phyloP scores from a whole-genome alignment of 2,113 vertebrate genomes.

The Abramis brama region DNA sequence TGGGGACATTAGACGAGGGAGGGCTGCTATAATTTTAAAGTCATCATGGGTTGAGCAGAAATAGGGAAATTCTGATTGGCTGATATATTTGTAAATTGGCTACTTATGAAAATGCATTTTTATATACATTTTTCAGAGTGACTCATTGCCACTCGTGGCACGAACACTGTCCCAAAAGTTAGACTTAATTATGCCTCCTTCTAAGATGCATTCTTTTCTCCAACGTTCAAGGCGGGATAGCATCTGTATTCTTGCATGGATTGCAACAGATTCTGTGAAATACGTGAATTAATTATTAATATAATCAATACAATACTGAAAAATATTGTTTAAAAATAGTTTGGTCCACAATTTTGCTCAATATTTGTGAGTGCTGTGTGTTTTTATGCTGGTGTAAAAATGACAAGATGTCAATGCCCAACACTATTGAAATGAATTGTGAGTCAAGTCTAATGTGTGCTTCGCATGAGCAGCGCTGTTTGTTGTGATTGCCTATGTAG shows the following conservation, averaged over 20 bases:
- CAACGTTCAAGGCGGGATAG: not conserved
- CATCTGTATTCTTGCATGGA: not conserved
- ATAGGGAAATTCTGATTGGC: not conserved
- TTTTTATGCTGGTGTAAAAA: not conserved
- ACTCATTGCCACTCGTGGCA: not conserved
- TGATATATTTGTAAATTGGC: not conserved
- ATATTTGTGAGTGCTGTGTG: not conserved
- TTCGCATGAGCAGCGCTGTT: not conserved
- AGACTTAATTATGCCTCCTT: not conserved
- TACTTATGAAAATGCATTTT: not conserved
- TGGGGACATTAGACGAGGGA: slow-evolving; percentile 12
- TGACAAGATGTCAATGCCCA: not conserved
- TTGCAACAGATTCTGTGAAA: not conserved
- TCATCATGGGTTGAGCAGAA: not conserved
- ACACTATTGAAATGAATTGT: not conserved
- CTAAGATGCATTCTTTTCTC: not conserved
- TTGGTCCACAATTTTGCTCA: not conserved
- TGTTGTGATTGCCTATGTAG: not conserved
- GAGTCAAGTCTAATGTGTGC: not conserved
- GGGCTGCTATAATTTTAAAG: not conserved
- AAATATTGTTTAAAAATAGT: not conserved
- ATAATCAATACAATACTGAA: not conserved
- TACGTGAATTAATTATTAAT: not conserved
- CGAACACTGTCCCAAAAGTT: not conserved
- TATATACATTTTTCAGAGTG: not conserved